Conservation (phyloP, 2,113 vertebrate genomes). For the Bungarus multicinctus region DNA sequence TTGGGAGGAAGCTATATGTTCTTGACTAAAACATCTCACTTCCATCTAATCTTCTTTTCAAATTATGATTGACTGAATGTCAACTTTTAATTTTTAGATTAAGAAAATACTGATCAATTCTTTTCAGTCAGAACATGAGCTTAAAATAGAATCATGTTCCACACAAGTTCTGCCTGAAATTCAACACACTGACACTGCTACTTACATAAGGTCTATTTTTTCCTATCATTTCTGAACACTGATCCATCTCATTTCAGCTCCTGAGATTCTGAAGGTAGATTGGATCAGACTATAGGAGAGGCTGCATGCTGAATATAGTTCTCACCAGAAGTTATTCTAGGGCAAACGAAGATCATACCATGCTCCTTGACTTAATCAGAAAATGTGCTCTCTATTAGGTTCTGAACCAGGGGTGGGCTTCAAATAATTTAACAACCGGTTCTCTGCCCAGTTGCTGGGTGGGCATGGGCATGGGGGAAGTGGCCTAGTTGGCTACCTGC, state of each 20-base stretch:
- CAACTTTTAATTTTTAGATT: slow-evolving; percentile 15
- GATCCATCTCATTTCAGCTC: neutral
- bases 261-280: slow-evolving; percentile 2
- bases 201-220: neutral
- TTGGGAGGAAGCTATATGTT: neutral
- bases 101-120: slow-evolving; percentile 14
- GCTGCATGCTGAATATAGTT: neutral
- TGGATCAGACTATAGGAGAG: neutral
- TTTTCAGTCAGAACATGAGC: neutral
- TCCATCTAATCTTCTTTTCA: neutral
- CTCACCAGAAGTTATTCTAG: neutral
- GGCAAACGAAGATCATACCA: neutral
- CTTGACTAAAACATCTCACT: slow-evolving; percentile 18
- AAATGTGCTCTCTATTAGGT: neutral
- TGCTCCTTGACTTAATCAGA: neutral
- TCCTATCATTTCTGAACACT: neutral
- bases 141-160: neutral
- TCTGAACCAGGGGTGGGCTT: neutral
- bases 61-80: neutral
- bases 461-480: too few species aligned
- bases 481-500: too few species aligned
- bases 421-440: too few species aligned
- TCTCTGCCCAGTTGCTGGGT: too few species aligned
- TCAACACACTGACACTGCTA: neutral
- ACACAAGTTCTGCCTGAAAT: neutral